Percentiles rank a stretch among this genome's conserved stretches.
These are phyloP conservation scores for Diloba caeruleocephala DNA, from an alignment of 2,888 invertebrate genomes.

Conservation along the genomic window DNA sequence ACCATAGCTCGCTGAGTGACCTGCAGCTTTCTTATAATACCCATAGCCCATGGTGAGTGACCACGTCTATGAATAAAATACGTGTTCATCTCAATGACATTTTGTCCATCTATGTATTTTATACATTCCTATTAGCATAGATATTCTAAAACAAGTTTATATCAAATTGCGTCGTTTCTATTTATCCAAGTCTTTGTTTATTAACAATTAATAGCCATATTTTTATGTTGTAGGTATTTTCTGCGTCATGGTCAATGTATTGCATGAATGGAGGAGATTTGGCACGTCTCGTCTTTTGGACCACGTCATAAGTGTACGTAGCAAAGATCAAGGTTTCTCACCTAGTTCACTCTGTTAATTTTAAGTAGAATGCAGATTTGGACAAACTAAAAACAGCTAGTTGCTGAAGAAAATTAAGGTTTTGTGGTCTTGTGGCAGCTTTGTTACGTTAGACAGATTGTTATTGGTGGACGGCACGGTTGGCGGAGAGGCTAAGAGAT, in stretches of 20 bases:
- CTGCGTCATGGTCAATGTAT: conserved; percentile 11
- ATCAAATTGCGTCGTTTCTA: neutral
- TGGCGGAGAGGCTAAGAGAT: no score
- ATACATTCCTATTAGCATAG: neutral
- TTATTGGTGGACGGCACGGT: no score
- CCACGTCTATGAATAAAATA: conserved; percentile 1
- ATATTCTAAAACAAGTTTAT: neutral
- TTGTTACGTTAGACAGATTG: no score
- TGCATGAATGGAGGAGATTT: conserved; percentile 52
- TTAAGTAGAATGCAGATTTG: neutral
- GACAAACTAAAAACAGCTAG: no score
- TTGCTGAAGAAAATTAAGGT: no score
- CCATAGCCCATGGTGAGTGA: no score
- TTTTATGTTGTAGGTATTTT: conserved; percentile 11
- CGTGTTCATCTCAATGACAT: no score
- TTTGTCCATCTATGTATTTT: neutral
- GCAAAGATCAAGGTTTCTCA: conserved; percentile 58
- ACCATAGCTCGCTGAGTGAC: no score
- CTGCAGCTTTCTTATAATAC: no score
- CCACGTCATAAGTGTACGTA: conserved; percentile 43
- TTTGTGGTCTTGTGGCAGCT: no score
- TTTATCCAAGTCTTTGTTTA: conserved; percentile 17
- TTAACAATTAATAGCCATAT: conserved; percentile 22
- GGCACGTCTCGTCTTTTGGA: conserved; percentile 52
- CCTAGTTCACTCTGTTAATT: conserved; percentile 38